Evolutionary conservation across 1,140 invertebrate species (phyloP), one percentile per base, ranked within the genome.

Genomic region (Hylaeus volcanicus): DNA sequence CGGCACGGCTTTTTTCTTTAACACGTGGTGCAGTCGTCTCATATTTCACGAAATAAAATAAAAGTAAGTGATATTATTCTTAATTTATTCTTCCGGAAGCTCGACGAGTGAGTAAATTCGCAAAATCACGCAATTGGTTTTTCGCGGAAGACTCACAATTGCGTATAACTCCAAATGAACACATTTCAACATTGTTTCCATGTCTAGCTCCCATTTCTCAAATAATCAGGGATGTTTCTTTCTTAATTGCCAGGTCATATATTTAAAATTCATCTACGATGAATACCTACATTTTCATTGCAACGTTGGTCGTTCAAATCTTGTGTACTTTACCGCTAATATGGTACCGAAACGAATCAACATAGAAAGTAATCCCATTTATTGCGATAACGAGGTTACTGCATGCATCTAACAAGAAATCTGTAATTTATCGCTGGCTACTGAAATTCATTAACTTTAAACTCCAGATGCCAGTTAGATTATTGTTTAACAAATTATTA

Each of bases 81-180:
- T 74, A 74, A 79, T 79, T 79, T 79, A 79, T 79, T 79, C 70
- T 39, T 39, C 77, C 70, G 71, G 71, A 79, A 79, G 61, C 61
- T 3, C 15, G 70, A 65, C 72, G 26, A 12, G 26, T 51, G 26
- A 71, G 74, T 79, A 79, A 74, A 65, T 73, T 26, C 15, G 61
- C 43, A 41, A 53, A 55, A n/a, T 71, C 77, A 79, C 77, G 77
- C 77, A 61, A 79, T 58, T 73, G 45, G 12, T 61, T 78, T 78
- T 69, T 11, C 64, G 64, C 39, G 45, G 53, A 78, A 26, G 26
- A 63, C 43, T 61, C n/a, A 15, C 43, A 60, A 53, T 63, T 26
- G 5, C 75, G 41, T 8, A 64, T 58, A 69, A 41, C 12, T 3
- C 5, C 2, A 39, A 37, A 48, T 1, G n/a, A n/a, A 11, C 8